Percentiles rank a stretch among this genome's conserved stretches.
These are phyloP conservation scores for Arctia plantaginis DNA, from an alignment of 2,888 invertebrate genomes.

Conservation along the genomic window DNA sequence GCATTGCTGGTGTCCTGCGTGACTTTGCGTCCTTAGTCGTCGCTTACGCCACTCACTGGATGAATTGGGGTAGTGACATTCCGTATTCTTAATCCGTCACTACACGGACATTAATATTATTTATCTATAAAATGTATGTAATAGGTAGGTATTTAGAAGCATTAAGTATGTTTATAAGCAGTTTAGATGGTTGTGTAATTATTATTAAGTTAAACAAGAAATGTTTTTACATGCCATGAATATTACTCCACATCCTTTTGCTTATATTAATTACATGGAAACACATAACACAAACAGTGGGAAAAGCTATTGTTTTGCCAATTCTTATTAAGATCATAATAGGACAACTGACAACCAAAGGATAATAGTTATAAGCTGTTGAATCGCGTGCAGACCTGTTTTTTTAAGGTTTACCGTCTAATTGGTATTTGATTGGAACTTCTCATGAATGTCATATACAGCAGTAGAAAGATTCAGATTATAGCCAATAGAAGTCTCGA, in stretches of 20 bases:
- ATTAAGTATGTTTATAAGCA: too few species aligned
- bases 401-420: not conserved
- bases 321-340: constrained; percentile 24
- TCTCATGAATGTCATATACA: not conserved
- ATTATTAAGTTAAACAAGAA: too few species aligned
- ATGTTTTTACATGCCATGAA: too few species aligned
- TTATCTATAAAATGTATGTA: too few species aligned
- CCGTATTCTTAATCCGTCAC: too few species aligned
- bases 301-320: constrained; percentile 34
- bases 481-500: not conserved
- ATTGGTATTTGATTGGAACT: constrained; percentile 9
- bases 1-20: too few species aligned
- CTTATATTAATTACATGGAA: not conserved
- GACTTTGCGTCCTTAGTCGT: too few species aligned
- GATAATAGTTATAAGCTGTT: constrained; percentile 3
- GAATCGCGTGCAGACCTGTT: constrained; percentile 25
- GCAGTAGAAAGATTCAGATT: not conserved
- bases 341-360: not conserved
- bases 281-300: constrained; percentile 23
- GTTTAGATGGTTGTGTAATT: too few species aligned
- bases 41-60: too few species aligned
- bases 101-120: too few species aligned
- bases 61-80: too few species aligned
- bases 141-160: too few species aligned
- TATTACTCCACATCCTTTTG: not conserved